Percentiles rank a stretch among this genome's conserved stretches.
Evolutionary conservation across 2,113 vertebrate genomes (phyloP).

Genomic region (Origma solitaria): DNA sequence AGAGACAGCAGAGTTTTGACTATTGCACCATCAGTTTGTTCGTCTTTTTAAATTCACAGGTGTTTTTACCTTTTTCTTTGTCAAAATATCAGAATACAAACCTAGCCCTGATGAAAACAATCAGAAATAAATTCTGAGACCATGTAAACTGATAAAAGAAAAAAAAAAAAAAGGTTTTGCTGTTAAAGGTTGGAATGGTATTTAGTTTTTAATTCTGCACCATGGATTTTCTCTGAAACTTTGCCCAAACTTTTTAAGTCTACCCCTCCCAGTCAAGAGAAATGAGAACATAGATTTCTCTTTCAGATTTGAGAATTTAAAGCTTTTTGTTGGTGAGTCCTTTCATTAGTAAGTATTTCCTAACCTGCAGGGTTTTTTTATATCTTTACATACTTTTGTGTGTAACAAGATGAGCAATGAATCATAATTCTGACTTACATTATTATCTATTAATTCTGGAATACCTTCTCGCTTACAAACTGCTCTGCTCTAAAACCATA

Average conservation of each 20-base stretch:
- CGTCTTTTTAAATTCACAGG: neutral
- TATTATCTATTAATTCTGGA: neutral
- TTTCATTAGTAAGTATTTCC: neutral
- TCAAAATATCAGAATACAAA: neutral
- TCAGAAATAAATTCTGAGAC: neutral
- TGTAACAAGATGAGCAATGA: neutral
- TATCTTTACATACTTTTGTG: neutral
- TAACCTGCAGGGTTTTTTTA: neutral
- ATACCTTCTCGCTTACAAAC: neutral
- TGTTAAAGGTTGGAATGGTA: neutral
- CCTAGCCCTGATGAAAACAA: neutral
- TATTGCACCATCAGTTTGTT: neutral
- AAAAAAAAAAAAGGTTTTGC: neutral
- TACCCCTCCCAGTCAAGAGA: neutral
- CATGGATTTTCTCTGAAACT: neutral
- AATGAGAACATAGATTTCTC: neutral
- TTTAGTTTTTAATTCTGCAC: neutral
- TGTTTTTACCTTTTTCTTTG: neutral
- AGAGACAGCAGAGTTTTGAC: neutral
- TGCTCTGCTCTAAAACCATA: neutral
- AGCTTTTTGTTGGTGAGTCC: neutral
- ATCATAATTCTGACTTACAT: neutral
- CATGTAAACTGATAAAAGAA: neutral
- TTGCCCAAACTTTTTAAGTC: neutral
- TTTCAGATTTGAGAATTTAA: neutral